These are phyloP conservation scores for Eristalis intricaria DNA, from an alignment of 2,888 invertebrate species.

Conservation along the genomic window DNA sequence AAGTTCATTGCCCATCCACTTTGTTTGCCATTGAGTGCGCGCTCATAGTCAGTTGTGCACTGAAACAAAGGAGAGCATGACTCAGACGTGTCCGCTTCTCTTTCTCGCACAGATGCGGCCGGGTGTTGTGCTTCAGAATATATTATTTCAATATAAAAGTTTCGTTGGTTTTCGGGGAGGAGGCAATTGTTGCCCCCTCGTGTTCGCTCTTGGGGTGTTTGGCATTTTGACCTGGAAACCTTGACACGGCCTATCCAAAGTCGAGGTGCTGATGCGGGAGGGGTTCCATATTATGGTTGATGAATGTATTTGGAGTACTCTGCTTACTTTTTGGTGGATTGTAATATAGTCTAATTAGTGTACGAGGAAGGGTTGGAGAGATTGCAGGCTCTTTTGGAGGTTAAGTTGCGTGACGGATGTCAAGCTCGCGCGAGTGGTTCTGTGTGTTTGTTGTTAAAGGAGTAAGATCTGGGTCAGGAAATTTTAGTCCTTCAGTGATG, in stretches of 20 bases:
- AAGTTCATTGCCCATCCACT: conserved; percentile 50
- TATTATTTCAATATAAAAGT: neutral
- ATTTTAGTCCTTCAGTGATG: neutral
- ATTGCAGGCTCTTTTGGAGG: neutral
- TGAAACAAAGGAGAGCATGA: conserved; percentile 51
- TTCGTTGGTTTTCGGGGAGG: neutral
- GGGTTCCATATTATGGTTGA: neutral
- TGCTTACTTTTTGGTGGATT: neutral
- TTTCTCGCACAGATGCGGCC: neutral
- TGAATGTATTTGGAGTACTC: neutral
- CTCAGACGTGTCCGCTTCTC: conserved; percentile 21
- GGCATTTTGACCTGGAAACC: conserved; percentile 46
- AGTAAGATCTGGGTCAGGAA: neutral
- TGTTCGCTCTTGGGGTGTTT: neutral
- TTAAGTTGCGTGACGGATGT: neutral
- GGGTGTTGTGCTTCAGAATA: neutral
- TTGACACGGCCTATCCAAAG: conserved; percentile 19
- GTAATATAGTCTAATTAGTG: neutral
- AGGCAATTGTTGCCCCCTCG: too few relatives aligned
- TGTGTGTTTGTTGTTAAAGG: neutral
- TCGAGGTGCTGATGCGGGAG: neutral
- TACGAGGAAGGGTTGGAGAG: neutral
- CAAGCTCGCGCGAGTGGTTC: neutral
- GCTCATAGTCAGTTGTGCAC: conserved; percentile 30
- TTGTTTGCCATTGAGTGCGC: conserved; percentile 16